Evolutionary conservation across 2,888 invertebrate genomes (phyloP).

Genomic region (Marronus borbonicus): DNA sequence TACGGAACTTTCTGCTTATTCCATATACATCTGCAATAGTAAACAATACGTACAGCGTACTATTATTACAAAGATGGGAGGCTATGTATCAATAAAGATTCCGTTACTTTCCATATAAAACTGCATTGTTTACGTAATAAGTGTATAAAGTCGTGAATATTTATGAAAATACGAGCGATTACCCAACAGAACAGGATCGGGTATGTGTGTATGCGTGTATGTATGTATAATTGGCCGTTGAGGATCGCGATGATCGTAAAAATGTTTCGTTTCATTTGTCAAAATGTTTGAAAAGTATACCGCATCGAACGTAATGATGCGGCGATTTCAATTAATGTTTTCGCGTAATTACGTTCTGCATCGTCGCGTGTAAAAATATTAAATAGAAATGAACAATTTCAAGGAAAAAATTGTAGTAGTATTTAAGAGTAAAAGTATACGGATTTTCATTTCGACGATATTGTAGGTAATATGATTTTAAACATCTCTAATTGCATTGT

Average conservation of each 20-base stretch:
- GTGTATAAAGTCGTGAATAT: slow-evolving; percentile 48
- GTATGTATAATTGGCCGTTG: slow-evolving; percentile 1
- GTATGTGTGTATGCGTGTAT: not conserved
- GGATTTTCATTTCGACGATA: not conserved
- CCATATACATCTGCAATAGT: slow-evolving; percentile 39
- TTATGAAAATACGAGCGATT: slow-evolving; percentile 45
- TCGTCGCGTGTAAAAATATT: not conserved
- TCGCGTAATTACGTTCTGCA: not conserved
- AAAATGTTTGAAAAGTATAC: not conserved
- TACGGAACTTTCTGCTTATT: slow-evolving; percentile 7
- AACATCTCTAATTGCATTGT: slow-evolving; percentile 19
- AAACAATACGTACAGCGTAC: slow-evolving; percentile 39
- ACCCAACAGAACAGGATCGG: slow-evolving; percentile 39
- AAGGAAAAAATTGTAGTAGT: not conserved
- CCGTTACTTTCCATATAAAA: slow-evolving; percentile 53
- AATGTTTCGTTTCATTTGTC: slow-evolving; percentile 12
- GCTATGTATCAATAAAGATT: slow-evolving; percentile 50
- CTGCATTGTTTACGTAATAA: slow-evolving; percentile 50
- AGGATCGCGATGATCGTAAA: slow-evolving; percentile 11
- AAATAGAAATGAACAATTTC: not conserved
- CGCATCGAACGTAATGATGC: not conserved
- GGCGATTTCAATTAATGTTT: not conserved
- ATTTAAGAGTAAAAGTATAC: not conserved
- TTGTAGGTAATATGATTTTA: slow-evolving; percentile 12
- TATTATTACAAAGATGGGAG: slow-evolving; percentile 43